Base-by-base conservation (phyloP, 1,140 invertebrate genomes). In the Phenacoccus solenopsis region DNA sequence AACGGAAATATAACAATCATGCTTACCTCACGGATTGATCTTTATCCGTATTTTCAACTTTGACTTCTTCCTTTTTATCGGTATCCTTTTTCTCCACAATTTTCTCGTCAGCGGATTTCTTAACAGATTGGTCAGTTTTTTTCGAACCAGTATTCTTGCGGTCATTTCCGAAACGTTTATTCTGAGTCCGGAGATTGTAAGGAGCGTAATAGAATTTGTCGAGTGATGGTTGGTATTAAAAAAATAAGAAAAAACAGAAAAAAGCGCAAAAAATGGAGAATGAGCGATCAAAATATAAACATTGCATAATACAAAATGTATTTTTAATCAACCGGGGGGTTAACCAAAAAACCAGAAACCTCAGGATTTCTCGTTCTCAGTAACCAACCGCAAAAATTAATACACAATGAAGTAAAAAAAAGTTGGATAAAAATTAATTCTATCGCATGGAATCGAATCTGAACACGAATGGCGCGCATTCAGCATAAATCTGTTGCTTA, bases 101-200 rank as follows among this genome's bases (percentile, higher is more conserved):
- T 64, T 64, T 64, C 59, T 10, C 22, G 16, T 64, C 38, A 25
- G 59, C 25, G 59, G 25, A 24, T 64, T 64, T 64, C 59, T 64
- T 64, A 64, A 24, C 16, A 64, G 22, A 25, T 24, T 64, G 59
- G 25, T 64, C 59, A n/a, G 38, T 10, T 64, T 64, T 64, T 64
- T 64, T 64, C 21, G 20, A 27, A 64, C 59, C 25, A 25, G 21
- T 10, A 64, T 64, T 64, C 59, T 64, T 64, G 59, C 59, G 59
- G 25, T 64, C 59, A 20, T 64, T 64, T 64, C 59, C 59, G 25
- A 64, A 64, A 64, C 59, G 59, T 64, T 64, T 64, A 24, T 64
- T 64, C 59, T 64, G 59, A 49, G 16, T 49, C 38, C 4, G 38
- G 25, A 27, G 4, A 64, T 25, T 27, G 59, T 64, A 25, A 64